Conservation (phyloP, 2,797 vertebrate species). For the Etheostoma perlongum region DNA sequence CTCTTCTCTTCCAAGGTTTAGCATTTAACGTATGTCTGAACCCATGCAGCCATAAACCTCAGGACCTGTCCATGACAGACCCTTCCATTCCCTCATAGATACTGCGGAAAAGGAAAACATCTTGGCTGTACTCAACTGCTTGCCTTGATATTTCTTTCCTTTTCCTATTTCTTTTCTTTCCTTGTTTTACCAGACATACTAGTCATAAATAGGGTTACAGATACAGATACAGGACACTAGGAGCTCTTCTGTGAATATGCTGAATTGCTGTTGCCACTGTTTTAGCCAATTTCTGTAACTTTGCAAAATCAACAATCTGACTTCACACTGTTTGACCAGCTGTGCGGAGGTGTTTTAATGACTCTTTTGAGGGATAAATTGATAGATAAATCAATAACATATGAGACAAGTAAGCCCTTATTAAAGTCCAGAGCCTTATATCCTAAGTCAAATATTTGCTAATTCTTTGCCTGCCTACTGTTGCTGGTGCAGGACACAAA, state of each 20-base stretch:
- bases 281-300: constrained; percentile 3
- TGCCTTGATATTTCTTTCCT: constrained; percentile 11
- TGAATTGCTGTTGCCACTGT: constrained; percentile 3
- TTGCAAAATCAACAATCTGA: not conserved
- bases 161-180: no score
- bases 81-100: constrained; percentile 63
- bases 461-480: constrained; percentile 54
- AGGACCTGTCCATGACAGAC: constrained; percentile 65
- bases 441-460: constrained; percentile 31
- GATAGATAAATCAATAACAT: not conserved
- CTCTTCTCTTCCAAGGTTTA: constrained; percentile 73
- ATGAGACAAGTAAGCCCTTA: not conserved
- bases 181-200: constrained; percentile 6
- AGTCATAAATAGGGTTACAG: not conserved
- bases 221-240: not conserved
- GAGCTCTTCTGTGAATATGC: not conserved
- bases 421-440: constrained; percentile 7
- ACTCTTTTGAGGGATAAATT: not conserved
- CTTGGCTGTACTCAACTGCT: constrained; percentile 19
- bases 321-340: not conserved
- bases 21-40: constrained; percentile 75
- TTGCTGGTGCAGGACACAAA: constrained; percentile 93
- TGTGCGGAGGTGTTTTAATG: not conserved
- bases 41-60: constrained; percentile 65
- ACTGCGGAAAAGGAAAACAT: constrained; percentile 31